phyloP scores from a whole-genome alignment of 2,888 invertebrate genomes.

The Calameuta filiformis region DNA sequence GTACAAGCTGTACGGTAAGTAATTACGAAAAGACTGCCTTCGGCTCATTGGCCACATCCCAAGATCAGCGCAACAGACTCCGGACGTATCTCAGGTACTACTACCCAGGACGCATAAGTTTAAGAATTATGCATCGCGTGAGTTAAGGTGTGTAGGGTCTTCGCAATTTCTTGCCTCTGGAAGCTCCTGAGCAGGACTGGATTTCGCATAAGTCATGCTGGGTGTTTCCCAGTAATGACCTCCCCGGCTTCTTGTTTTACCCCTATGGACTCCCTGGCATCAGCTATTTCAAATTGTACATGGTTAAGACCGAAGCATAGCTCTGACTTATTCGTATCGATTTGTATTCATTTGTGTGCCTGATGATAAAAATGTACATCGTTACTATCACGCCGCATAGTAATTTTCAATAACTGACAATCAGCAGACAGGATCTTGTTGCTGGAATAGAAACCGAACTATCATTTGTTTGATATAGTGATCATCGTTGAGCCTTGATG shows the following conservation, averaged over 20 bases:
- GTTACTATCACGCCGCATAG: neutral
- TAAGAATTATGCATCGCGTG: conserved; percentile 45
- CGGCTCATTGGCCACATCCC: conserved; percentile 12
- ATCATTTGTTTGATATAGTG: neutral
- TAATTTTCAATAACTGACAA: neutral
- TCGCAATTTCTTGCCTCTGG: conserved; percentile 37
- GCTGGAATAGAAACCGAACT: neutral
- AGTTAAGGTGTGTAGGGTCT: conserved; percentile 29
- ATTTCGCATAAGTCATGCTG: conserved; percentile 56
- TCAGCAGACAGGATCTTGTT: neutral
- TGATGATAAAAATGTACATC: neutral
- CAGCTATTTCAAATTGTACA: neutral
- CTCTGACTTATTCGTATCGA: neutral
- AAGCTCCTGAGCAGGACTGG: conserved; percentile 12
- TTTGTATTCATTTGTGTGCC: neutral
- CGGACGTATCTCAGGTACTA: neutral
- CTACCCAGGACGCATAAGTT: conserved; percentile 12
- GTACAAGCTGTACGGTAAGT: neutral
- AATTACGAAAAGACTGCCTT: conserved; percentile 6
- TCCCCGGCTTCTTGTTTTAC: conserved; percentile 57
- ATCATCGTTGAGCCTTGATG: neutral
- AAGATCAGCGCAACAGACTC: conserved; percentile 3
- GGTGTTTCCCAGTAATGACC: conserved; percentile 58
- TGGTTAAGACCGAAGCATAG: neutral
- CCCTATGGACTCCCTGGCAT: conserved; percentile 30